phyloP scores from a whole-genome alignment of 2,888 invertebrate genomes.

The Biston stratarius region DNA sequence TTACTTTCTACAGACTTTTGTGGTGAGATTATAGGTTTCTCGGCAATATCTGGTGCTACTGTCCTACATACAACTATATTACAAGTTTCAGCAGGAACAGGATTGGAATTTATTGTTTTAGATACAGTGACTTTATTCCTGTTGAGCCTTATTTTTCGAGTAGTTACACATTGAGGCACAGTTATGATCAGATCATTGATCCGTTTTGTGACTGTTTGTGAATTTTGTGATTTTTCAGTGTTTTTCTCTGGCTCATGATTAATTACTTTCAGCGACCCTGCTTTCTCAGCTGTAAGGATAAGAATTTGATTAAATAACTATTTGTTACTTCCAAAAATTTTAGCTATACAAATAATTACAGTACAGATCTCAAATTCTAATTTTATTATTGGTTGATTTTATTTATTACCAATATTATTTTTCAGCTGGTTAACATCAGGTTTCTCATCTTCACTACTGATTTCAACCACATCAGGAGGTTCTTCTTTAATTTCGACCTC shows the following conservation, averaged over 20 bases:
- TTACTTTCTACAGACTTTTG: conserved; percentile 33
- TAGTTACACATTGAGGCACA: conserved; percentile 66
- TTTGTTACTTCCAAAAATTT: background rate
- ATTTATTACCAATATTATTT: conserved; percentile 43
- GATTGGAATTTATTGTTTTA: conserved; percentile 22
- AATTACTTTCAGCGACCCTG: conserved; percentile 28
- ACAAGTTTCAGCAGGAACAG: conserved; percentile 13
- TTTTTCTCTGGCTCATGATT: conserved; percentile 28
- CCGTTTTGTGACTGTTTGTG: conserved; percentile 60
- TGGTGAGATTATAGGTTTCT: conserved; percentile 5
- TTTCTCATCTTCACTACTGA: conserved; percentile 80
- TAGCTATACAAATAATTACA: no score
- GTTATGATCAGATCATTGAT: conserved; percentile 71
- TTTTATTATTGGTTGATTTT: background rate
- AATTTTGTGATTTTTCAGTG: conserved; percentile 19
- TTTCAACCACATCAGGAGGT: conserved; percentile 77
- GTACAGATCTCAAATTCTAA: no score
- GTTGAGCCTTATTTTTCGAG: conserved; percentile 77
- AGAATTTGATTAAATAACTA: background rate
- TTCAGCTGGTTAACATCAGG: conserved; percentile 60
- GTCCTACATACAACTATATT: conserved; percentile 13
- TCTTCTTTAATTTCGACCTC: conserved; percentile 82
- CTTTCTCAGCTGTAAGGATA: conserved; percentile 51
- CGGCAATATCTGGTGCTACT: conserved; percentile 16
- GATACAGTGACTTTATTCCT: conserved; percentile 56